A percentile compares a stretch with the other conserved stretches of the same genome.
phyloP scores from a whole-genome alignment of 2,888 invertebrate species.

The Cryptocephalus primarius region DNA sequence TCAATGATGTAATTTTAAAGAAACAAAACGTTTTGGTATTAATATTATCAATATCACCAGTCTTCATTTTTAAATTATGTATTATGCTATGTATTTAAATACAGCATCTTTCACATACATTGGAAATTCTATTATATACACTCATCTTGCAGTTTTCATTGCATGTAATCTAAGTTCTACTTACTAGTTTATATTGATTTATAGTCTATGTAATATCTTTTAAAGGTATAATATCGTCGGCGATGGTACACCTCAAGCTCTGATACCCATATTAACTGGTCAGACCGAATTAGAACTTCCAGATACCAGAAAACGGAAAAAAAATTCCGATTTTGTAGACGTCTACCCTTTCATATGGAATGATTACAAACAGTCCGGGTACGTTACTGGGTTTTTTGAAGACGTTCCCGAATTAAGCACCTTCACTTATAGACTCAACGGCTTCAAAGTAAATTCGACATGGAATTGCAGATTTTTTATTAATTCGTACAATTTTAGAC shows the following conservation, averaged over 20 bases:
- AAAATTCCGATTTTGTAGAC: conserved; percentile 55
- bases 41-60: no score
- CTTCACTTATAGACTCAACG: conserved; percentile 82
- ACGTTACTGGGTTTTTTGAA: conserved; percentile 75
- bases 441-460: conserved; percentile 48
- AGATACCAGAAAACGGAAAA: conserved; percentile 63
- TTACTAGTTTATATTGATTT: no score
- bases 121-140: no score
- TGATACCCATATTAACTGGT: conserved; percentile 81
- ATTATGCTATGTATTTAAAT: no score
- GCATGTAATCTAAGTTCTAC: no score
- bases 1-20: no score
- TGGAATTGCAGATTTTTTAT: no score
- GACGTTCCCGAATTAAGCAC: conserved; percentile 77
- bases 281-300: conserved; percentile 78
- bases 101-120: no score
- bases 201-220: conserved; percentile 6
- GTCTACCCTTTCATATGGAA: conserved; percentile 82
- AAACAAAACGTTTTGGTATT: no score
- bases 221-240: conserved; percentile 66
- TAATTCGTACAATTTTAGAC: conserved; percentile 25
- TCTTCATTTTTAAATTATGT: no score
- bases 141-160: no score
- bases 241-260: conserved; percentile 76
- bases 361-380: conserved; percentile 57